Base-by-base conservation (phyloP, 2,797 vertebrate genomes). In the Gila robusta region DNA sequence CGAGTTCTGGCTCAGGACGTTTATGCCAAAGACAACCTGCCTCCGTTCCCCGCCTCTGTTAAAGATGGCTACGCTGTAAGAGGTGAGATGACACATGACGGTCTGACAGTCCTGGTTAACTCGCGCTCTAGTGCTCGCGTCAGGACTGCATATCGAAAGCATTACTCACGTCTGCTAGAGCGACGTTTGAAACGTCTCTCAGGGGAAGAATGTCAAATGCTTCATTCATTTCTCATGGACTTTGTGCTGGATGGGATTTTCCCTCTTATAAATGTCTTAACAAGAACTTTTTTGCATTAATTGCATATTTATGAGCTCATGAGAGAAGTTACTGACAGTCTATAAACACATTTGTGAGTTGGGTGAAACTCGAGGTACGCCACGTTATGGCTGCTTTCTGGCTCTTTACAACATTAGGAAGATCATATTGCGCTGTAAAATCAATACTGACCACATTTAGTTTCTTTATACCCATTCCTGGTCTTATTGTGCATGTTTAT, bases 11-110 rank as follows among this genome's bases (percentile, higher is more conserved):
- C 98, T 94, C 98, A 99, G 96, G 98, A 99, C 89, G 98, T 99
- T 92, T 99, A 98, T 94, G 98, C 98, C 96, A 99, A 99, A 97
- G 98, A 99, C 95, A 99, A 99, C 94, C 95, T 99, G 90, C 98
- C 98, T 87, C 98, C 98, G 0, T 99, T 99, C 88, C 98, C 98
- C 69, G 98, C 98, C 86, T 99, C 98, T 5, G 98, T 99, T 87
- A 99, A 99, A 94, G 98, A 99, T 0, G 98, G 98, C 87, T 99
- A 99, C 0, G 98, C 98, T 92, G 98, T 99, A 89, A 96, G 98
- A 96, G 98, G 98, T 99, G 94, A 78, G 59, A 41, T 11, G 17
- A 8, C 23, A 14, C 35, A 17, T 41, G 21, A 52, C 19, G 39
- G 70, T 81, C 80, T 77, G 79, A 85, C 87, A 79, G 67, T 78